Conservation (phyloP, 2,888 invertebrate species). For the Melanostoma mellinum region DNA sequence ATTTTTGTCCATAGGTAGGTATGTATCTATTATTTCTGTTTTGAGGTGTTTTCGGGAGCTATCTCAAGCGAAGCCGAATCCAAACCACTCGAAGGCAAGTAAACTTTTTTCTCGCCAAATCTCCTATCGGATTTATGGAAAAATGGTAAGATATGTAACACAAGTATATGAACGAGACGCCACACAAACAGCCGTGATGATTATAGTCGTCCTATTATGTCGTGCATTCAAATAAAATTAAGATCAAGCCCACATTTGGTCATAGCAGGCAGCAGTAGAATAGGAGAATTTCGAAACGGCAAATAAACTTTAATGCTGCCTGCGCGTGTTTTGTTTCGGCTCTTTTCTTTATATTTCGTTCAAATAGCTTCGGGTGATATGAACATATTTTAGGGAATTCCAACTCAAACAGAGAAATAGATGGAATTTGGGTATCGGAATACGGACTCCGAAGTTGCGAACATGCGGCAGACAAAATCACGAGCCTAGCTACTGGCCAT, state of each 20-base stretch:
- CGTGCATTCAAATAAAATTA: constrained; percentile 44
- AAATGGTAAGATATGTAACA: constrained; percentile 1
- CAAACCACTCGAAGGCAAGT: constrained; percentile 55
- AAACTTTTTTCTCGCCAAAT: constrained; percentile 24
- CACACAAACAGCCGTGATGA: constrained; percentile 31
- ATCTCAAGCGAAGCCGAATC: constrained; percentile 47
- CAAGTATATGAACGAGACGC: constrained; percentile 5
- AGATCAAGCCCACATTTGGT: constrained; percentile 27
- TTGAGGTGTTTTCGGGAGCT: constrained; percentile 50
- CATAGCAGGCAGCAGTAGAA: background rate
- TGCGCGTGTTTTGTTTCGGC: constrained; percentile 48
- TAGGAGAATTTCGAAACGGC: background rate
- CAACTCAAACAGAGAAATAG: constrained; percentile 42
- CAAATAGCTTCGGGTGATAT: constrained; percentile 47
- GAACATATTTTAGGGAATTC: constrained; percentile 66
- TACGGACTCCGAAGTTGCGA: constrained; percentile 30
- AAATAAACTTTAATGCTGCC: constrained; percentile 39
- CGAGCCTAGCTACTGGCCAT: constrained; percentile 67
- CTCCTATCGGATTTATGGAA: constrained; percentile 19
- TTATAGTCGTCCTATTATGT: constrained; percentile 46
- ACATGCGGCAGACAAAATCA: constrained; percentile 56
- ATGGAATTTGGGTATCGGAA: constrained; percentile 14
- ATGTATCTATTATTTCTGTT: constrained; percentile 15
- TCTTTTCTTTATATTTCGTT: background rate
- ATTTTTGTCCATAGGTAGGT: constrained; percentile 6